These are phyloP conservation scores for Lathamus discolor DNA, from an alignment of 2,113 vertebrate genomes.

Conservation along the genomic window DNA sequence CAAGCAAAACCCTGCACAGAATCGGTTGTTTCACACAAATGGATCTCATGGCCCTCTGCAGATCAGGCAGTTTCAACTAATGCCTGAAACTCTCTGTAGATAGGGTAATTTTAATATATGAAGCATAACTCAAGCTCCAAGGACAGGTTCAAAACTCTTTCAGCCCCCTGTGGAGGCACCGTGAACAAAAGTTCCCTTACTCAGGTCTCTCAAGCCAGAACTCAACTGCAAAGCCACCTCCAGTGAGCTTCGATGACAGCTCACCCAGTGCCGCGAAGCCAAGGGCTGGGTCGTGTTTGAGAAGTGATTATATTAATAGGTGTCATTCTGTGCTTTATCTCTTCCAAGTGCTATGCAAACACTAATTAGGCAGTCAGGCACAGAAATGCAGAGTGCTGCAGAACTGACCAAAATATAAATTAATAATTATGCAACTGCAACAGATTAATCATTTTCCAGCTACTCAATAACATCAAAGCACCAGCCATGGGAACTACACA, in stretches of 20 bases:
- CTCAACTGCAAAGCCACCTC: neutral
- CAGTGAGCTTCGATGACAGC: neutral
- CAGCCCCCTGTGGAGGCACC: neutral
- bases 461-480: neutral
- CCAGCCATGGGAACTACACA: neutral
- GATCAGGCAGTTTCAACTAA: neutral
- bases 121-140: neutral
- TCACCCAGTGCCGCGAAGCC: rapidly evolving
- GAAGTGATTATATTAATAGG: neutral
- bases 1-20: neutral
- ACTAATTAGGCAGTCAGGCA: neutral
- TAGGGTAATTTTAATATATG: neutral
- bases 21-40: neutral
- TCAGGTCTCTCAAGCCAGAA: neutral
- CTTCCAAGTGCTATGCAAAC: neutral
- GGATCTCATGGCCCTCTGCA: neutral
- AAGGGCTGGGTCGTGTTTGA: neutral
- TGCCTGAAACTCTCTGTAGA: neutral
- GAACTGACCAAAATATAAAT: slow-evolving; percentile 38
- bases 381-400: slow-evolving; percentile 5
- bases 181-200: neutral
- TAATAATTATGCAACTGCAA: neutral
- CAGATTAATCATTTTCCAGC: slow-evolving; percentile 7
- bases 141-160: neutral
- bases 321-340: neutral